These are phyloP conservation scores for Hemichromis elongatus DNA, from an alignment of 2,113 vertebrate species.

Conservation along the genomic window DNA sequence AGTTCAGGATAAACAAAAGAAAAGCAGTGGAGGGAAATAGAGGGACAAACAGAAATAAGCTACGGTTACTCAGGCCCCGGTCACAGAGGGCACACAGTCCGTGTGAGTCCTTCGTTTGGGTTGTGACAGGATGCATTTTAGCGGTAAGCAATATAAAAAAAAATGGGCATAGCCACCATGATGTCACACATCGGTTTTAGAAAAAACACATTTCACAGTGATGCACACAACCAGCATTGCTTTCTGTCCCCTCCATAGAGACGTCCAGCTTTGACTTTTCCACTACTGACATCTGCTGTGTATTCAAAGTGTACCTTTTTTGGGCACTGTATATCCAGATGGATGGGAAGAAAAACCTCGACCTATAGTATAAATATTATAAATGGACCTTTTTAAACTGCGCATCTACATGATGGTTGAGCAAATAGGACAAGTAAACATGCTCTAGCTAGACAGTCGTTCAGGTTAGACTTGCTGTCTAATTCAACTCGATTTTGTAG, in stretches of 20 bases:
- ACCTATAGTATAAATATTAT: accelerated
- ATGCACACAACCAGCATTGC: neutral
- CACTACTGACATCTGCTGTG: neutral
- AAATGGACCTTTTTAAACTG: neutral
- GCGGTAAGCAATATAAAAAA: neutral
- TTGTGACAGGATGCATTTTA: neutral
- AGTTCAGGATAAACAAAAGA: neutral
- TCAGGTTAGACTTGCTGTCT: neutral
- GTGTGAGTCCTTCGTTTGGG: neutral
- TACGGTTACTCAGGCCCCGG: neutral
- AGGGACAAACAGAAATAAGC: neutral
- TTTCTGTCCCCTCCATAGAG: neutral
- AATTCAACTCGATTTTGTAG: neutral
- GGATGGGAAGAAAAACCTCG: neutral
- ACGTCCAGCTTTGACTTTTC: neutral
- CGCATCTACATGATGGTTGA: accelerated
- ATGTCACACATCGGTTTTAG: no score
- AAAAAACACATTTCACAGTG: no score
- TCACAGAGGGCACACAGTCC: neutral
- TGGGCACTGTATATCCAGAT: neutral
- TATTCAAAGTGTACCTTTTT: neutral
- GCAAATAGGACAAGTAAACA: no score
- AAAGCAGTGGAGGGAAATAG: neutral
- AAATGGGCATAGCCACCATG: neutral
- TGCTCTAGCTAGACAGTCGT: neutral